Evolutionary conservation across 92 coral and sea anemone genomes (phyloP), one percentile per base, ranked within the genome.

Genomic region (Heteractis magnifica): DNA sequence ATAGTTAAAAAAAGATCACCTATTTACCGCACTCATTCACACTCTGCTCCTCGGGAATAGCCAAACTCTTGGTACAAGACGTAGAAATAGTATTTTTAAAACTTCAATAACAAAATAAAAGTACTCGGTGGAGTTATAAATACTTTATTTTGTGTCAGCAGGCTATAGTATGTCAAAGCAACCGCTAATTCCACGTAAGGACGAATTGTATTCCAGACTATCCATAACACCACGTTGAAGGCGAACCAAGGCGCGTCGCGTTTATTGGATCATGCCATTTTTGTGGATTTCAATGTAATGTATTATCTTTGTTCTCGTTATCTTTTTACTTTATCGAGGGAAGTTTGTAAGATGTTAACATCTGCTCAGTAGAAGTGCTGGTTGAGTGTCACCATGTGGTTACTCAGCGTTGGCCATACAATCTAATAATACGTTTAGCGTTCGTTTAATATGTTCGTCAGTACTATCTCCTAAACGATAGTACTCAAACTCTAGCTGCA

Each of bases 281-380:
- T 23, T 41, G 73, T 6, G 73, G 73, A 68, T 68, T 68, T 68
- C 73, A 23, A 68, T 68, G 16, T 26, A 20, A 68, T 26, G 6
- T 62, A 12, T 64, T 64, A 64, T 64, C 73, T 7, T 26, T 68
- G 10, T 68, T 11, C 15, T 68, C 49, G 26, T 68, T 21, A 68
- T 68, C 73, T 68, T 68, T 19, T 68, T 6, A 23, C 4, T 26
- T 64, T 23, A 68, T 68, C 49, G 44, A 41, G 49, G 73, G 73
- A 68, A 68, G 73, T 68, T 68, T 68, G 73, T 68, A 68, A 68
- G 73, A 68, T 26, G 73, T 9, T 14, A 68, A 68, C 73, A 68
- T 68, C 73, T 68, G 73, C 41, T 68, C 0, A 34, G 44, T 34
- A 34, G 73, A 26, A 26, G 5, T 23, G 26, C 73, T 7, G 73